Evolutionary conservation across 2,888 invertebrate genomes (phyloP).

Genomic region (Cancer borealis): DNA sequence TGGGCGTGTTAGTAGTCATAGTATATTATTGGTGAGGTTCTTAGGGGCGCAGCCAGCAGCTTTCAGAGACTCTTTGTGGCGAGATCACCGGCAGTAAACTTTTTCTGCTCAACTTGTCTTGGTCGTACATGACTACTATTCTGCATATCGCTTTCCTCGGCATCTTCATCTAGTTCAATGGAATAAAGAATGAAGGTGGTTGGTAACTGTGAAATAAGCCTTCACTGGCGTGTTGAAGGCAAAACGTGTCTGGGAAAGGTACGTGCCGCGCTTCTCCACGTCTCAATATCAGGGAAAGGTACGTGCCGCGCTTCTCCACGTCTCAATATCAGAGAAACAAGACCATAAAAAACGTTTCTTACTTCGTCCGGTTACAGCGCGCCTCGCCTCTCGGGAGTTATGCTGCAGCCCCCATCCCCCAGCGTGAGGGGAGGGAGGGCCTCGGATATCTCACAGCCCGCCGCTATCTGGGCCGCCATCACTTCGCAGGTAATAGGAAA

Average conservation of each 20-base stretch:
- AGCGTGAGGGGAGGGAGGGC: neutral
- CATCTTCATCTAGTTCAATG: neutral
- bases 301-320: conserved; percentile 17
- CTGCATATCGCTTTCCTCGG: neutral
- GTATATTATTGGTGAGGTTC: neutral
- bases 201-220: neutral
- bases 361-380: neutral
- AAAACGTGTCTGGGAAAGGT: neutral
- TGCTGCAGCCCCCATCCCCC: conserved; percentile 5
- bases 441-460: neutral
- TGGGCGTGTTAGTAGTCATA: neutral
- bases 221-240: conserved; percentile 5
- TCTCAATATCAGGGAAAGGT: conserved; percentile 36
- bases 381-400: neutral
- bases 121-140: neutral
- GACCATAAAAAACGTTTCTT: conserved; percentile 14
- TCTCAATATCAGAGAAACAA: conserved; percentile 40
- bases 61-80: neutral
- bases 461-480: conserved; percentile 6
- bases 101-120: neutral
- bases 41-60: neutral
- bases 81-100: neutral
- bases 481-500: conserved; percentile 29
- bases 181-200: neutral
- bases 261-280: conserved; percentile 23